Base-by-base conservation (phyloP, 92 coral and sea anemone genomes). In the Phenganax marumi region DNA sequence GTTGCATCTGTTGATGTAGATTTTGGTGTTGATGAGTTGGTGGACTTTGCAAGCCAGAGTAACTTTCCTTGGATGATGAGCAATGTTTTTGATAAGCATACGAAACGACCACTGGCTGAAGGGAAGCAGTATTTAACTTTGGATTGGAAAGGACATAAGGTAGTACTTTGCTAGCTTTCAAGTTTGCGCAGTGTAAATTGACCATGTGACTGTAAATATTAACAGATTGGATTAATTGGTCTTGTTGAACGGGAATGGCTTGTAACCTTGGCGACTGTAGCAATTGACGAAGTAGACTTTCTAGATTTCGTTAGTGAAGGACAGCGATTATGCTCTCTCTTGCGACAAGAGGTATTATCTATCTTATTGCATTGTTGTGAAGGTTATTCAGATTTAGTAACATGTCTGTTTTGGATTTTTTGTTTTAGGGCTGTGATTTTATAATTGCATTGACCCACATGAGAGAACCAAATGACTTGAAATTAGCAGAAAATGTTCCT, bases 231-330 rank as follows among this genome's bases (percentile, higher is more conserved):
- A 26, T 90, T 90, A 77, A 91, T 95, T 64, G 98, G 98, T 21
- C 86, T 95, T 12, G 98, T 95, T 48, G 98, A 95, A 79, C 90
- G 88, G 64, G 98, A 95, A 83, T 95, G 98, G 98, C 91, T 95
- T 22, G 98, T 90, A 12, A 95, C 98, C 51, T 87, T 95, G 62
- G 98, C 98, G 68, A 95, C 98, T 4, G 66, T 95, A n/a, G 91
- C 93, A 70, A 91, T 92, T 47, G 93, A 90, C 63, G 97, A 95
- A 79, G 95, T 95, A 25, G 91, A 89, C 7, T 95, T 90, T 84
- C 72, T 80, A 48, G 97, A 95, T 87, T 95, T 91, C 87, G 91
- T 88, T 76, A 68, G 80, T 18, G 87, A 86, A 68, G 98, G 98
- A 17, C 90, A 89, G 46, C 86, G 87, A 77, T 91, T 95, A 17